Evolutionary conservation across 1,140 invertebrate species (phyloP), one percentile per base, ranked within the genome.

Genomic region (Hetaerina americana): DNA sequence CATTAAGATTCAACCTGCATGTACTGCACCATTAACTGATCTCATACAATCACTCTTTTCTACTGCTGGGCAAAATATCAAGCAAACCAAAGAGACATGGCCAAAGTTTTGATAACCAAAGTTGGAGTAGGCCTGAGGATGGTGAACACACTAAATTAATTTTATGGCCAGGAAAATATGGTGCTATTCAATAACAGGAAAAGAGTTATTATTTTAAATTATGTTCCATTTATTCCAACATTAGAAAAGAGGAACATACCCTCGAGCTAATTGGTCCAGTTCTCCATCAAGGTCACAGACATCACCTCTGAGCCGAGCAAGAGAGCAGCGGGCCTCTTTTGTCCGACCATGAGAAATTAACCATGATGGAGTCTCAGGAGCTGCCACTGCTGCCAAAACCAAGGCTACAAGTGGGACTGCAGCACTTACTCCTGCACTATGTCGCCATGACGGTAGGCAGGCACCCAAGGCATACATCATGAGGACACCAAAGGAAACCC

Each of bases 321-420:
- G 77, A 5, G 88, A 85, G 26, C 81, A 80, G 71, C 85, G 81
- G 0, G 88, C 89, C 72, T 87, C 83, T 26, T 89, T 86, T 6
- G 83, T 81, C 70, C 86, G 85, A 27, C 87, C 85, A 27, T 85
- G 83, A 5, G 86, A 85, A 24, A 91, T 80, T 0, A 91, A 82
- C 79, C 86, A 92, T 26, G 88, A 87, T 0, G 90, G 90, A 0
- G 89, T 87, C 76, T 91, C 90, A 22, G 90, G 88, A 77, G 90
- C 81, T 1, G 89, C 77, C 72, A 88, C 83, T 82, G 87, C 87
- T 82, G 87, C 87, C 0, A 84, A 76, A 0, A 87, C 71, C 0
- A 90, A 73, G 0, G 87, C 85, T 0, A 86, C 68, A 0, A 86
- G 79, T 0, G 88, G 88, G 0, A 89, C 73, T 1, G 85, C 76